Evolutionary conservation across 2,797 vertebrate genomes (phyloP), one percentile per base, ranked within the genome.

Genomic region (Clamator glandarius): DNA sequence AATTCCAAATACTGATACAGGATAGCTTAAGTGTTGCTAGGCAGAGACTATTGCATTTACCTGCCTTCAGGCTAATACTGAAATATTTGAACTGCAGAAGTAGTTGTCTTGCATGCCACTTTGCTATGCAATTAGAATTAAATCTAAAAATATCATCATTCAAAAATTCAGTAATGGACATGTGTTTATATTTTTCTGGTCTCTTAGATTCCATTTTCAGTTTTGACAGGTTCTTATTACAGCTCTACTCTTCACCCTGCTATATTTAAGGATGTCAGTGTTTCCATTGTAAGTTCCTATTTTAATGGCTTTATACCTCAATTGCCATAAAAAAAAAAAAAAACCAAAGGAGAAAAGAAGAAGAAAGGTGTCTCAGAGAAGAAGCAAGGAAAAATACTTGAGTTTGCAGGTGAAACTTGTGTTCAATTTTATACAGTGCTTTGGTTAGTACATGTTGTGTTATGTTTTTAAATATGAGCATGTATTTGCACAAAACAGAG

Each of bases 171-270:
- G 20, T 51, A 87, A 79, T 35, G 10, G 63, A 17, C 13, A 36
- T 8, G 16, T 14, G 87, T 92, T 93, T 84, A 46, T 57, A 35
- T n/a, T 67, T 20, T 76, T 81, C 36, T 87, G 13, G 48, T 87
- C 35, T 79, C 54, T 75, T 36, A 87, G 59, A 36, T 41, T 93
- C 87, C 35, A 75, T 81, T 92, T 96, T 68, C 35, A 59, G 9
- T 64, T 90, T 91, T 95, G 76, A 75, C 58, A 95, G 68, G 41
- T 78, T 90, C 46, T 80, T 91, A 92, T 87, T 89, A 75, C 5
- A 62, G 24, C 74, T 86, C 86, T 90, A 62, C 33, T 90, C 29
- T 76, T 86, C 41, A 68, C 5, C 87, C 26, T 61, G 41, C 25
- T 69, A 8, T 74, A 79, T 89, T 72, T 74, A 83, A 94, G 25